A percentile compares a stretch with the other conserved stretches of the same genome.
phyloP scores from a whole-genome alignment of 2,113 vertebrate species.

The Amphiprion ocellaris region DNA sequence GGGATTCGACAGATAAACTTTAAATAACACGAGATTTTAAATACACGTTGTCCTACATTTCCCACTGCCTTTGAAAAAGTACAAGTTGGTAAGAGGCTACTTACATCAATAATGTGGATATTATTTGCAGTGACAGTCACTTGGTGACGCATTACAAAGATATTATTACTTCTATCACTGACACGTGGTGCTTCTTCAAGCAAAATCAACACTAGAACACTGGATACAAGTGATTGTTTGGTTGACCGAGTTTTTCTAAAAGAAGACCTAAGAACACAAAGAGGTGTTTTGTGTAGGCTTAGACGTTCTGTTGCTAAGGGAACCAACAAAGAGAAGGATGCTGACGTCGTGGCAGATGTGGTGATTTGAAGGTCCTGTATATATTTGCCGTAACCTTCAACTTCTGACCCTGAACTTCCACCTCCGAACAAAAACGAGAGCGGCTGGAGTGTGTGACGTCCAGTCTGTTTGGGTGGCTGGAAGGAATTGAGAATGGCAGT shows the following conservation, averaged over 20 bases:
- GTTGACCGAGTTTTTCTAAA: conserved; percentile 29
- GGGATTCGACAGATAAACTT: not conserved
- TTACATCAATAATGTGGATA: not conserved
- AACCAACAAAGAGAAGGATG: conserved; percentile 45
- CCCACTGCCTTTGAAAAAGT: not conserved
- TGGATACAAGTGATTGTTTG: conserved; percentile 28
- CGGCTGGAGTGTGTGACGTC: not conserved
- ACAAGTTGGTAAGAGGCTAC: not conserved
- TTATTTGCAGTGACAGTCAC: not conserved
- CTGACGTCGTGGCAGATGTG: conserved; percentile 37
- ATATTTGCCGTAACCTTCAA: conserved; percentile 20
- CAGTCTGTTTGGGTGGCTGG: not conserved
- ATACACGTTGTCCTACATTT: not conserved
- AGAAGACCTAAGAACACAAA: conserved; percentile 26
- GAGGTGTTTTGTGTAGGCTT: conserved; percentile 48
- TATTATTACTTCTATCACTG: not conserved
- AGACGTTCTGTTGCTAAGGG: conserved; percentile 62
- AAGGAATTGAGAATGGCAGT: conserved; percentile 56
- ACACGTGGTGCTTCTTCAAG: conserved; percentile 6
- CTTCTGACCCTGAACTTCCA: conserved; percentile 20
- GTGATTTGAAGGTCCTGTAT: conserved; percentile 16
- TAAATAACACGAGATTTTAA: not conserved
- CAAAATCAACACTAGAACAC: conserved; percentile 19
- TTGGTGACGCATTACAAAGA: not conserved
- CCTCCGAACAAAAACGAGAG: not conserved